Percentiles rank a stretch among this genome's conserved stretches.
Conservation (phyloP, 2,113 vertebrate species). For the Python bivittatus region DNA sequence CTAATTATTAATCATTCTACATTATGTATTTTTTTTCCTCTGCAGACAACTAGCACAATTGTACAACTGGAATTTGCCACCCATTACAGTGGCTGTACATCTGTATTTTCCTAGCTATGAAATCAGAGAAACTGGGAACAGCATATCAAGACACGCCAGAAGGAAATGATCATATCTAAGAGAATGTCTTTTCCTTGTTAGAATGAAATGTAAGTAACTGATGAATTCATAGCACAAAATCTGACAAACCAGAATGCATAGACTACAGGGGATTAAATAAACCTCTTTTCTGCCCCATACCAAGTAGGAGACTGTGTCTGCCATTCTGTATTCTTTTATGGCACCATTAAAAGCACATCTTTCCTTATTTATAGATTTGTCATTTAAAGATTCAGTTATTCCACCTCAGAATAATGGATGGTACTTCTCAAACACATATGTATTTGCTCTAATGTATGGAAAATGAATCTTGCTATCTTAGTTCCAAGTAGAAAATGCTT, state of each 20-base stretch:
- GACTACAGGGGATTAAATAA: constrained; percentile 21
- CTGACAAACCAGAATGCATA: constrained; percentile 32
- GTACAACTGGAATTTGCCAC: background rate
- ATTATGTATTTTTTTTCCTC: too few relatives aligned
- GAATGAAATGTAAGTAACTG: background rate
- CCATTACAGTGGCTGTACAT: too few relatives aligned
- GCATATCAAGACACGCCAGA: background rate
- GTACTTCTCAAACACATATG: background rate
- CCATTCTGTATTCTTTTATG: constrained; percentile 7
- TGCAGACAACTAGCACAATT: background rate
- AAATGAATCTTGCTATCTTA: background rate
- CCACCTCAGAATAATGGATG: background rate
- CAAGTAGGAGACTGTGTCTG: constrained; percentile 7
- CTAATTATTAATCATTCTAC: too few relatives aligned
- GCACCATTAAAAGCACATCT: background rate
- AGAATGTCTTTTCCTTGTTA: background rate
- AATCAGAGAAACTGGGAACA: background rate
- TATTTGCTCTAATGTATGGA: background rate
- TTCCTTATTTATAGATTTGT: constrained; percentile 10
- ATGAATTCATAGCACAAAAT: background rate
- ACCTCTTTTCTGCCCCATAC: constrained; percentile 4
- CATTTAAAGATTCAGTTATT: background rate
- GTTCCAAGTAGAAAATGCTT: background rate
- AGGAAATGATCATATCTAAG: background rate
- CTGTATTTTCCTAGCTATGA: background rate